A percentile compares a stretch with the other conserved stretches of the same genome.
These are phyloP conservation scores for Zoanthus solanderi DNA, from an alignment of 92 coral and sea anemone species.

Conservation along the genomic window DNA sequence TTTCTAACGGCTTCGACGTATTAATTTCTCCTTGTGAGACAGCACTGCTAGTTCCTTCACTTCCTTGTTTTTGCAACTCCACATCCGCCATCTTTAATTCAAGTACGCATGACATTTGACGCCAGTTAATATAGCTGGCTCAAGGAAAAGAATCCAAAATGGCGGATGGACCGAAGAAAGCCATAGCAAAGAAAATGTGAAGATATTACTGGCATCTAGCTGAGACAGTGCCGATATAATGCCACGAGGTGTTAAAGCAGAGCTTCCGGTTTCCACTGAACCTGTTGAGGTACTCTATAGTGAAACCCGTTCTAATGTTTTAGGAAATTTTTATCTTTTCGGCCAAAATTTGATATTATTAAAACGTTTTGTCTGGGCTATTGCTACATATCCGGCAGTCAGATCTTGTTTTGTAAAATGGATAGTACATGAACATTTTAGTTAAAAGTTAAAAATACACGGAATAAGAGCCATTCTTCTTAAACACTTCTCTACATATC, in stretches of 20 bases:
- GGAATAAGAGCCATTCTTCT: too few relatives aligned
- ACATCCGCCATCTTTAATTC: conserved; percentile 92
- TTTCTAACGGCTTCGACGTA: conserved; percentile 20
- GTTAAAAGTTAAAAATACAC: too few relatives aligned
- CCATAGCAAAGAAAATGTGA: background rate
- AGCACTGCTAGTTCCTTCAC: background rate
- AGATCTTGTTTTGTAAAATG: too few relatives aligned
- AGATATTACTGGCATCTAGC: conserved; percentile 1
- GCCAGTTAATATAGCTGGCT: conserved; percentile 72
- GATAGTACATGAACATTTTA: too few relatives aligned
- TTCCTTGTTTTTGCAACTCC: conserved; percentile 18
- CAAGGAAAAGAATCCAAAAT: conserved; percentile 62
- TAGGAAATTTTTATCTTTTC: too few relatives aligned
- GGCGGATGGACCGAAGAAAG: conserved; percentile 59
- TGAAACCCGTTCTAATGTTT: too few relatives aligned
- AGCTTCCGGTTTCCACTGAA: conserved; percentile 85
- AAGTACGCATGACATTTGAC: background rate
- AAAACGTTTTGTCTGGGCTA: too few relatives aligned
- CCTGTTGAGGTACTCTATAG: conserved; percentile 78
- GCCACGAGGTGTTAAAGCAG: conserved; percentile 98
- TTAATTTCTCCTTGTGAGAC: conserved; percentile 1
- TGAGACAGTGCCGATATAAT: conserved; percentile 31
- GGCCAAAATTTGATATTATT: too few relatives aligned
- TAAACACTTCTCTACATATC: too few relatives aligned
- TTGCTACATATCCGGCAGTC: too few relatives aligned